Percentiles rank a stretch among this genome's conserved stretches.
These are phyloP conservation scores for Portevinia maculata DNA, from an alignment of 2,888 invertebrate genomes.

Conservation along the genomic window DNA sequence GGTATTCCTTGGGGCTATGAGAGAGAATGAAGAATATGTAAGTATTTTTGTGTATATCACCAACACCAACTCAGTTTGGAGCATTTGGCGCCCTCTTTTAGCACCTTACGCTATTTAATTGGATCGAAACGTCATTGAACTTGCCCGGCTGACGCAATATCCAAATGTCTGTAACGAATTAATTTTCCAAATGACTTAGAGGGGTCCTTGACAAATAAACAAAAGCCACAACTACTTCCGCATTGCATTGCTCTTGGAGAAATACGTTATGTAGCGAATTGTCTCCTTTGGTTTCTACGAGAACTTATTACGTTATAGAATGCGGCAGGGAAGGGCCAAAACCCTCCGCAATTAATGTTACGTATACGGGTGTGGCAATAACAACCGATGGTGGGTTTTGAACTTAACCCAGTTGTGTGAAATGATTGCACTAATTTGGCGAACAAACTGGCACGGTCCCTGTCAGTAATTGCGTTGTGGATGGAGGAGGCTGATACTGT, in stretches of 20 bases:
- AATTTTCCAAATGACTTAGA: slow-evolving; percentile 46
- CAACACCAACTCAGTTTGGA: neutral
- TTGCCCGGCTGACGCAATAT: slow-evolving; percentile 33
- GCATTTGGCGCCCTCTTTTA: slow-evolving; percentile 19
- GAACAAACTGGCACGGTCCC: slow-evolving; percentile 24
- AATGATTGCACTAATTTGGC: slow-evolving; percentile 27
- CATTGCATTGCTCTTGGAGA: slow-evolving; percentile 1
- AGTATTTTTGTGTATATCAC: neutral
- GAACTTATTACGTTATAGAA: neutral
- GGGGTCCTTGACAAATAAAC: slow-evolving; percentile 33
- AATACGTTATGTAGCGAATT: slow-evolving; percentile 3
- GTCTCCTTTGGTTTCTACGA: slow-evolving; percentile 16
- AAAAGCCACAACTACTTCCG: slow-evolving; percentile 39
- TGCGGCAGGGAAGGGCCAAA: slow-evolving; percentile 18
- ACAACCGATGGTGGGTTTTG: slow-evolving; percentile 10
- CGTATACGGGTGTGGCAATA: neutral
- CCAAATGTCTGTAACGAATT: slow-evolving; percentile 38
- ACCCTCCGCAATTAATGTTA: slow-evolving; percentile 42
- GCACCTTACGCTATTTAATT: slow-evolving; percentile 49
- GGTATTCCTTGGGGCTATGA: neutral
- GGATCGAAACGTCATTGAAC: slow-evolving; percentile 48
- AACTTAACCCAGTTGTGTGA: slow-evolving; percentile 46
- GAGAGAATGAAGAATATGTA: neutral
- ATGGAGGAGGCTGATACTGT: slow-evolving; percentile 2
- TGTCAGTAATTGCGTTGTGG: slow-evolving; percentile 5